phyloP scores from a whole-genome alignment of 92 coral and sea anemone species.

The Montipora capitata region DNA sequence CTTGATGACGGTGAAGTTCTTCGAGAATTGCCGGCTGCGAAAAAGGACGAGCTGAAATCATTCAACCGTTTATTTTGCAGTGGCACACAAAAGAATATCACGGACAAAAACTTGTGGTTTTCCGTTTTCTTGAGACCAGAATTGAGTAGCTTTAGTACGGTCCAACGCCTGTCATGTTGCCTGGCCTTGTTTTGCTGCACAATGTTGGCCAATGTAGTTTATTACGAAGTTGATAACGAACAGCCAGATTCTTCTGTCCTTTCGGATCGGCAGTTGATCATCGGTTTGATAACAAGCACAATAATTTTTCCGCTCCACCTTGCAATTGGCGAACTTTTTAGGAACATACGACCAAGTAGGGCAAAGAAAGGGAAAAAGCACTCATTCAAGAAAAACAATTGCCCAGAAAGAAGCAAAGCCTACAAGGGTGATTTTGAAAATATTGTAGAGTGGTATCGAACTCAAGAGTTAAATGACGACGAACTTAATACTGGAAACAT shows the following conservation, averaged over 20 bases:
- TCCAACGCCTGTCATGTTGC: slow-evolving; percentile 94
- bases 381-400: slow-evolving; percentile 7
- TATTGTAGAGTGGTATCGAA: slow-evolving; percentile 70
- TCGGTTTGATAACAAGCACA: slow-evolving; percentile 80
- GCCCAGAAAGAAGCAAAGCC: slow-evolving; percentile 13
- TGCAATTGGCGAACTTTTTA: slow-evolving; percentile 75
- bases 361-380: background rate
- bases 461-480: slow-evolving; percentile 26
- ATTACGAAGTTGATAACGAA: slow-evolving; percentile 55
- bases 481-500: slow-evolving; percentile 6
- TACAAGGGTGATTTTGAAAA: slow-evolving; percentile 49
- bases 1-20: slow-evolving; percentile 90
- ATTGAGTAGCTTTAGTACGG: slow-evolving; percentile 87
- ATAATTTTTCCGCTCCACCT: slow-evolving; percentile 86
- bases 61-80: slow-evolving; percentile 81
- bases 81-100: slow-evolving; percentile 69
- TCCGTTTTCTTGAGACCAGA: slow-evolving; percentile 89
- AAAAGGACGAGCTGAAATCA: slow-evolving; percentile 71
- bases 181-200: slow-evolving; percentile 75
- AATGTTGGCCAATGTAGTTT: slow-evolving; percentile 89
- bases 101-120: slow-evolving; percentile 92
- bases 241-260: slow-evolving; percentile 51
- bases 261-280: slow-evolving; percentile 62
- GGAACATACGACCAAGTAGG: slow-evolving; percentile 69
- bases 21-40: slow-evolving; percentile 80